A percentile compares a stretch with the other conserved stretches of the same genome.
Conservation (phyloP, 1,140 invertebrate genomes). For the Polyergus mexicanus region DNA sequence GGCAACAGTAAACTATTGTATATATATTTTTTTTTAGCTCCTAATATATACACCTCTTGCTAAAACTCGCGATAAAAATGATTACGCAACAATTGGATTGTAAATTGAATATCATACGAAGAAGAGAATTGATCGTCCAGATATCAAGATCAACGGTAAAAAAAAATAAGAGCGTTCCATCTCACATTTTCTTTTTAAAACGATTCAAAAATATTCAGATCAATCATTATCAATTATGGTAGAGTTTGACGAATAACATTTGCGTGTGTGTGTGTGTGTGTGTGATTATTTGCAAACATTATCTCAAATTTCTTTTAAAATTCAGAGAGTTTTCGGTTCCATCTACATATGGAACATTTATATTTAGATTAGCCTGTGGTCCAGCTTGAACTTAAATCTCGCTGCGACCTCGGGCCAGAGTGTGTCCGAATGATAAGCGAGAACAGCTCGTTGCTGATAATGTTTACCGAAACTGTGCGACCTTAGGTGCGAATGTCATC, state of each 20-base stretch:
- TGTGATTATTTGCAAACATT: not conserved
- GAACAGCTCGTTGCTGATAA: constrained; percentile 1
- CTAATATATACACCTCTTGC: not conserved
- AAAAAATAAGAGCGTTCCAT: not conserved
- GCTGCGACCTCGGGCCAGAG: not conserved
- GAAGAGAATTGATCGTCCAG: not conserved
- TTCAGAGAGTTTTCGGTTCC: not conserved
- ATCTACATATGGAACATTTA: not conserved
- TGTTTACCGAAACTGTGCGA: constrained; percentile 6
- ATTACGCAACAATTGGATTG: constrained; percentile 4
- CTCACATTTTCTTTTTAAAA: not conserved
- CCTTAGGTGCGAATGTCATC: constrained; percentile 36
- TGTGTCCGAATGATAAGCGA: constrained; percentile 13
- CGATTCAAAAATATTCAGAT: constrained; percentile 1
- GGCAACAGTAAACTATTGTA: not conserved
- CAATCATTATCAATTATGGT: not conserved
- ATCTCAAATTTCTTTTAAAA: not conserved
- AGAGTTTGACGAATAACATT: not conserved
- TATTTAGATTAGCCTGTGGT: not conserved
- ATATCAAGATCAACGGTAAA: not conserved
- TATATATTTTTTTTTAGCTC: not conserved
- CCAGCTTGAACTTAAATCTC: not conserved
- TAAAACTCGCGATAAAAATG: constrained; percentile 9
- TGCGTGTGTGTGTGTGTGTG: no score
- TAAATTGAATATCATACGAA: constrained; percentile 22